A percentile compares a stretch with the other conserved stretches of the same genome.
Evolutionary conservation across 2,888 invertebrate genomes (phyloP).

Genomic region (Troilus luridus): DNA sequence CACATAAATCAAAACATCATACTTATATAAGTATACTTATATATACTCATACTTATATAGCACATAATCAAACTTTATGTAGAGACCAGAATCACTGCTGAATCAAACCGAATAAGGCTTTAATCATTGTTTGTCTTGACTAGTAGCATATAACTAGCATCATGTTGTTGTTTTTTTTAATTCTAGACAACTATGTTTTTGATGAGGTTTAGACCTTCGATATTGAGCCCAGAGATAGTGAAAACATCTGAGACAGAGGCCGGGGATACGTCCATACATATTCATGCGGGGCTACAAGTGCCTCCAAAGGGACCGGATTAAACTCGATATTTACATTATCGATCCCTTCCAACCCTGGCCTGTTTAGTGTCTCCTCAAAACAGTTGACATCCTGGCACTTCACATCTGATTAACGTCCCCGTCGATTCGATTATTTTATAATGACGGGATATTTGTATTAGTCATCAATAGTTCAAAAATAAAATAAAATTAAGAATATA

Average conservation of each 20-base stretch:
- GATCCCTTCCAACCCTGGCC: slow-evolving; percentile 9
- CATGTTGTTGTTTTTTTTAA: no score
- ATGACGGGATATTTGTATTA: not conserved
- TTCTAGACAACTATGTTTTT: not conserved
- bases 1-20: no score
- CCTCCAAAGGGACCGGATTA: slow-evolving; percentile 13
- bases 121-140: no score
- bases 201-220: not conserved
- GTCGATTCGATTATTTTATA: not conserved
- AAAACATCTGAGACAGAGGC: not conserved
- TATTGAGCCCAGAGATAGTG: not conserved
- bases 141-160: no score
- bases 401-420: not conserved
- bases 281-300: not conserved
- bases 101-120: no score
- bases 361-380: slow-evolving; percentile 7
- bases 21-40: no score
- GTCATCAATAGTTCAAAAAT: not conserved
- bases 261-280: slow-evolving; percentile 30
- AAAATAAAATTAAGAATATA: no score
- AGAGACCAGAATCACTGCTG: no score
- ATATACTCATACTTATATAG: no score
- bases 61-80: no score
- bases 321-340: slow-evolving; percentile 49
- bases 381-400: slow-evolving; percentile 7